These are phyloP conservation scores for Torymus tubicola DNA, from an alignment of 2,888 invertebrate species.

Conservation along the genomic window DNA sequence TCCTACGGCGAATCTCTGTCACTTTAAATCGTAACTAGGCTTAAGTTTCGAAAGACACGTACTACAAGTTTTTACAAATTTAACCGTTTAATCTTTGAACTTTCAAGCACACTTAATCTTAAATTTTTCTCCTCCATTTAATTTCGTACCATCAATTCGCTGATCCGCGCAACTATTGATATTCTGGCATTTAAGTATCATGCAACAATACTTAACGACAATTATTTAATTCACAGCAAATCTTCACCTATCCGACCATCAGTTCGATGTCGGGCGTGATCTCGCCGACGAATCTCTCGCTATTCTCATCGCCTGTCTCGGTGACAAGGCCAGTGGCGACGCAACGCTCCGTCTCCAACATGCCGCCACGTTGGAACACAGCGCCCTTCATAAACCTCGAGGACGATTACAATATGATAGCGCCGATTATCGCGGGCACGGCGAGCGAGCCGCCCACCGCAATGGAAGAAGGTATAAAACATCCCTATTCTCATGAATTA, in stretches of 20 bases:
- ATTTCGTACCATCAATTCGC: background rate
- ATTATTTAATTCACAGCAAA: constrained; percentile 79
- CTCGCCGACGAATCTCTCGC: constrained; percentile 91
- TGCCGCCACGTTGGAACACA: constrained; percentile 87
- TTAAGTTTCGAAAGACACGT: constrained; percentile 30
- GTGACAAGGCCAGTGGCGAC: constrained; percentile 85
- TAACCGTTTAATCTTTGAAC: background rate
- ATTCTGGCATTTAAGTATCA: background rate
- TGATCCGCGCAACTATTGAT: background rate
- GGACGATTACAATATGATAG: constrained; percentile 96
- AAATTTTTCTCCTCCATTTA: background rate
- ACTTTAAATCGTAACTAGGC: constrained; percentile 38
- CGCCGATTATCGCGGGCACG: constrained; percentile 82
- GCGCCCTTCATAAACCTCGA: constrained; percentile 91
- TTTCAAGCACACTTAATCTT: background rate
- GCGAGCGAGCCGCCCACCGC: constrained; percentile 72
- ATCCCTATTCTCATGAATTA: constrained; percentile 50
- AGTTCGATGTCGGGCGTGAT: constrained; percentile 92
- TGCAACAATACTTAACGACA: no score
- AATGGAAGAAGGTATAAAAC: constrained; percentile 73
- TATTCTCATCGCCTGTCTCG: constrained; percentile 84
- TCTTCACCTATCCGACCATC: constrained; percentile 93
- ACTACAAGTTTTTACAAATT: constrained; percentile 31
- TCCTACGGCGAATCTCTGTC: constrained; percentile 31
- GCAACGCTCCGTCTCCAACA: constrained; percentile 78